phyloP scores from a whole-genome alignment of 2,113 vertebrate species.

The Gymnogyps californianus region DNA sequence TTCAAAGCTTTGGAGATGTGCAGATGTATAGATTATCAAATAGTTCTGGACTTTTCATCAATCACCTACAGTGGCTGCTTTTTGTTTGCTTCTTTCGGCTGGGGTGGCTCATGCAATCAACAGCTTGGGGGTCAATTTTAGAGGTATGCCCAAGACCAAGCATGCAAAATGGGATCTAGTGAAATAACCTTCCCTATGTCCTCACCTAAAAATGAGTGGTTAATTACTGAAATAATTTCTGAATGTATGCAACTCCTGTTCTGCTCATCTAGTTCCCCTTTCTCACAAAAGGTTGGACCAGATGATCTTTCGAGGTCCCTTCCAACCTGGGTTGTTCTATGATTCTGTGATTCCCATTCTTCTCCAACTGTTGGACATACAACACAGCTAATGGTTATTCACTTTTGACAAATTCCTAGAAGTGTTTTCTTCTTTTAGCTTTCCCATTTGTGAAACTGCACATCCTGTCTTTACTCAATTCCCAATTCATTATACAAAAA shows the following conservation, averaged over 20 bases:
- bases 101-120: neutral
- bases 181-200: neutral
- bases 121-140: neutral
- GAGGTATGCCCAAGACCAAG: neutral
- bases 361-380: neutral
- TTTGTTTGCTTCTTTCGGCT: neutral
- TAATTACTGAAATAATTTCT: neutral
- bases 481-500: neutral
- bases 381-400: neutral
- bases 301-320: neutral
- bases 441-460: neutral
- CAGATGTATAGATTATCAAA: constrained; percentile 28
- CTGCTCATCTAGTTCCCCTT: neutral
- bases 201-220: neutral
- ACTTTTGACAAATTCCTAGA: neutral
- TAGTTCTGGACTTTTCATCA: constrained; percentile 40
- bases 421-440: neutral
- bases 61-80: neutral
- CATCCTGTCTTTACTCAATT: neutral
- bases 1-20: constrained; percentile 7
- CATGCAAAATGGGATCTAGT: neutral
- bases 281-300: fast-evolving
- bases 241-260: neutral
- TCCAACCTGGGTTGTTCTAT: neutral
- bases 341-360: neutral